Conservation (phyloP, 2,888 invertebrate species). For the Cheilosia impressa region DNA sequence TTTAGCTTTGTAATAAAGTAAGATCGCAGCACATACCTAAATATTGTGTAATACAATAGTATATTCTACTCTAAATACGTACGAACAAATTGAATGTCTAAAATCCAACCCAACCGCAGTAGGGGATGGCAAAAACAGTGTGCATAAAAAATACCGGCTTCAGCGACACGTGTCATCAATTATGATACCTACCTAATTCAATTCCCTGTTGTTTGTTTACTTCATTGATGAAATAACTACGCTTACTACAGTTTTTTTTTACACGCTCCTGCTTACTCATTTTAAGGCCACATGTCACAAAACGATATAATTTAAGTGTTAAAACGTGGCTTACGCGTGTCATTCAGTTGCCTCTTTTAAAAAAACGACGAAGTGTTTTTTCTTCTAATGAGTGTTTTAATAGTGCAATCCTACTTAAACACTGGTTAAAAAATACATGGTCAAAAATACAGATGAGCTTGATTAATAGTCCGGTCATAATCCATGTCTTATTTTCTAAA, state of each 20-base stretch:
- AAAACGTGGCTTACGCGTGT: not conserved
- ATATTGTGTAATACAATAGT: too few species aligned
- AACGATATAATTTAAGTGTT: not conserved
- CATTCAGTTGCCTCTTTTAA: not conserved
- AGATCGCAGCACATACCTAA: too few species aligned
- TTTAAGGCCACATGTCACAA: not conserved
- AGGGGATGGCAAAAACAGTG: too few species aligned
- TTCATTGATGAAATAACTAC: not conserved
- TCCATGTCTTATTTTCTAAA: too few species aligned
- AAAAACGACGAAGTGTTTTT: not conserved
- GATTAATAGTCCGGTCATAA: too few species aligned
- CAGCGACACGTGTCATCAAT: not conserved
- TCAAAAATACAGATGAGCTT: not conserved
- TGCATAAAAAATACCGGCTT: not conserved
- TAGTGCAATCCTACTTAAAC: not conserved
- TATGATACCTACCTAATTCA: not conserved
- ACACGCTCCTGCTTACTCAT: not conserved
- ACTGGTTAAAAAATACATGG: not conserved
- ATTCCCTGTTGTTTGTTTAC: not conserved
- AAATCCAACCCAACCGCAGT: too few species aligned
- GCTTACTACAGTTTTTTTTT: not conserved
- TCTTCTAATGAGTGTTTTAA: not conserved
- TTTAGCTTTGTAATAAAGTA: too few species aligned
- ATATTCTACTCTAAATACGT: too few species aligned
- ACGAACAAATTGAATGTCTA: too few species aligned